Evolutionary conservation across 1,140 invertebrate genomes (phyloP).

Genomic region (Telenomus remus): DNA sequence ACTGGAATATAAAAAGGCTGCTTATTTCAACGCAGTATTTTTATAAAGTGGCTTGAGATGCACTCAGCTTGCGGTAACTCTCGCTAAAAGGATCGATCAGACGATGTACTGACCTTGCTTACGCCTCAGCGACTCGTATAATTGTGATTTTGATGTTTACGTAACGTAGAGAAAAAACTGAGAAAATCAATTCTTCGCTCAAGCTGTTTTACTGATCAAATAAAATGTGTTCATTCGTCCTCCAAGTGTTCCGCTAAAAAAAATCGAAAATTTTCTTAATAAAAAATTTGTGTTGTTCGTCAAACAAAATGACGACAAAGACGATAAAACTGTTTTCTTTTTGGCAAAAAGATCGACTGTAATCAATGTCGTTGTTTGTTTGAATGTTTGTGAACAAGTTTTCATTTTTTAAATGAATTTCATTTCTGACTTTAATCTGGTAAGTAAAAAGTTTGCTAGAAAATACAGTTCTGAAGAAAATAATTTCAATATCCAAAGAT

Average conservation of each 20-base stretch:
- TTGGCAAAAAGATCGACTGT: no score
- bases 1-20: no score
- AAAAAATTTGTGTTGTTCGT: no score
- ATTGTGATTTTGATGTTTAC: constrained; percentile 53
- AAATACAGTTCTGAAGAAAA: no score
- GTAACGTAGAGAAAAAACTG: constrained; percentile 34
- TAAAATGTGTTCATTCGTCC: neutral
- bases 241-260: neutral
- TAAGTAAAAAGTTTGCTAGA: no score
- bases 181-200: constrained; percentile 45
- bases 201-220: constrained; percentile 1
- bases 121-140: constrained; percentile 46
- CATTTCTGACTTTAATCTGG: no score
- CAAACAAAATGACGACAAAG: neutral
- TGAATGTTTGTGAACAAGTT: no score
- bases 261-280: neutral
- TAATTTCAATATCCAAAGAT: no score
- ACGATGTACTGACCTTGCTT: constrained; percentile 48
- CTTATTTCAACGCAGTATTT: constrained; percentile 10
- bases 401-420: no score
- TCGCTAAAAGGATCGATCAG: constrained; percentile 47
- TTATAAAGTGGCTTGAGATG: constrained; percentile 32
- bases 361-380: no score
- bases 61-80: constrained; percentile 24
- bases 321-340: no score